phyloP scores from a whole-genome alignment of 2,888 invertebrate genomes.

The Drosophila parthenogenetica region DNA sequence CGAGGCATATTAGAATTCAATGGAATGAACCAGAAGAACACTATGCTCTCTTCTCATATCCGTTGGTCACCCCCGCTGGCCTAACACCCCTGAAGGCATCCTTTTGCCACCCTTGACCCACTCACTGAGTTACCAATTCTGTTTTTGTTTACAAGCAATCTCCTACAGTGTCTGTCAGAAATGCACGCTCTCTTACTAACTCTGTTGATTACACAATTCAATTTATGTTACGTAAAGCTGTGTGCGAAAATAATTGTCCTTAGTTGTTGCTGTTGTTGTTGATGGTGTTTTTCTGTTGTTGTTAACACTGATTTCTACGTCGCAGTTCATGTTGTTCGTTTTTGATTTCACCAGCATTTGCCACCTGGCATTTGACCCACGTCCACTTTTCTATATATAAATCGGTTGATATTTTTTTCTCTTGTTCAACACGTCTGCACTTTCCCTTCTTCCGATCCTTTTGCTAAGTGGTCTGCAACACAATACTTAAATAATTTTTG shows the following conservation, averaged over 20 bases:
- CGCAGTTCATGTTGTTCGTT: constrained; percentile 45
- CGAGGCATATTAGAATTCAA: constrained; percentile 22
- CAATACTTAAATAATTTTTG: constrained; percentile 59
- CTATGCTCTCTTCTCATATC: not conserved
- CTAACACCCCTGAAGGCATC: not conserved
- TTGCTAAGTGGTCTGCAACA: constrained; percentile 45
- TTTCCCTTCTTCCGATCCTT: not conserved
- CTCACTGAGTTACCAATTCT: constrained; percentile 19
- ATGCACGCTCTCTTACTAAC: constrained; percentile 19
- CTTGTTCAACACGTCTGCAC: constrained; percentile 40
- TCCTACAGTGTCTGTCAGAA: constrained; percentile 8
- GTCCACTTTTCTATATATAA: constrained; percentile 56
- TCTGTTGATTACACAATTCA: constrained; percentile 72
- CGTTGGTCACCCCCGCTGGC: too few relatives aligned
- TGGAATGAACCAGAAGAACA: constrained; percentile 2
- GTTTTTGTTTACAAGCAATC: constrained; percentile 8
- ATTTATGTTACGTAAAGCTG: constrained; percentile 72
- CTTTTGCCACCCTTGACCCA: constrained; percentile 51
- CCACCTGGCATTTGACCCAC: constrained; percentile 47
- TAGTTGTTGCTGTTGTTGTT: constrained; percentile 35
- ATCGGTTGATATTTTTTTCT: constrained; percentile 27
- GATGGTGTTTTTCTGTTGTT: constrained; percentile 1
- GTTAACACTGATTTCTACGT: constrained; percentile 55
- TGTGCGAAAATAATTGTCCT: constrained; percentile 56
- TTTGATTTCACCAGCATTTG: constrained; percentile 18